A percentile compares a stretch with the other conserved stretches of the same genome.
These are phyloP conservation scores for Dendrolimus pini DNA, from an alignment of 2,888 invertebrate species.

Conservation along the genomic window DNA sequence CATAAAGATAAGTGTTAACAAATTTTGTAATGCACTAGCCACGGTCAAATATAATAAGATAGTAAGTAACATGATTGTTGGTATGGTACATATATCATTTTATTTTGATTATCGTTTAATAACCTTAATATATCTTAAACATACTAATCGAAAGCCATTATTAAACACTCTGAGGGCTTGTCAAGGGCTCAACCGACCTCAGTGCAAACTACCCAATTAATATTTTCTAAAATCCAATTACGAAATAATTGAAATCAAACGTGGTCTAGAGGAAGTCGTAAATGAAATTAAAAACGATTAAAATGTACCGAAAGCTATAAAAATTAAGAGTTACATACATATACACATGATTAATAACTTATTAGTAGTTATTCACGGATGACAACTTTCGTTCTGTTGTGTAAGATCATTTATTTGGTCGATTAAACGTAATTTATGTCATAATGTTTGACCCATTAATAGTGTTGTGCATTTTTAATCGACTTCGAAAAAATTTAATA, in stretches of 20 bases:
- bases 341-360: slow-evolving; percentile 26
- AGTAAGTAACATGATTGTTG: too few species aligned
- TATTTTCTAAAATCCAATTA: slow-evolving; percentile 5
- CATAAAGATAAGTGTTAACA: too few species aligned
- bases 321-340: slow-evolving; percentile 22
- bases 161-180: neutral
- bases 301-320: slow-evolving; percentile 29
- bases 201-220: neutral
- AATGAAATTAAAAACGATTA: slow-evolving; percentile 33
- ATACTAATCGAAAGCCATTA: neutral
- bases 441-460: neutral
- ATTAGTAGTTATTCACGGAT: slow-evolving; percentile 30
- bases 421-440: slow-evolving; percentile 11
- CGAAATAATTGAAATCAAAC: slow-evolving; percentile 12
- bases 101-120: neutral
- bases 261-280: slow-evolving; percentile 25
- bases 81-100: too few species aligned
- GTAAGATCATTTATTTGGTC: slow-evolving; percentile 15
- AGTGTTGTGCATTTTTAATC: too few species aligned
- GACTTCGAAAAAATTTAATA: too few species aligned
- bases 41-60: too few species aligned
- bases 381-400: slow-evolving; percentile 43
- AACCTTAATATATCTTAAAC: neutral
- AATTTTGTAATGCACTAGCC: too few species aligned
- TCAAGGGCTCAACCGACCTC: neutral